Percentiles rank a stretch among this genome's conserved stretches.
These are phyloP conservation scores for Exocentrus adspersus DNA, from an alignment of 2,888 invertebrate species.

Conservation along the genomic window DNA sequence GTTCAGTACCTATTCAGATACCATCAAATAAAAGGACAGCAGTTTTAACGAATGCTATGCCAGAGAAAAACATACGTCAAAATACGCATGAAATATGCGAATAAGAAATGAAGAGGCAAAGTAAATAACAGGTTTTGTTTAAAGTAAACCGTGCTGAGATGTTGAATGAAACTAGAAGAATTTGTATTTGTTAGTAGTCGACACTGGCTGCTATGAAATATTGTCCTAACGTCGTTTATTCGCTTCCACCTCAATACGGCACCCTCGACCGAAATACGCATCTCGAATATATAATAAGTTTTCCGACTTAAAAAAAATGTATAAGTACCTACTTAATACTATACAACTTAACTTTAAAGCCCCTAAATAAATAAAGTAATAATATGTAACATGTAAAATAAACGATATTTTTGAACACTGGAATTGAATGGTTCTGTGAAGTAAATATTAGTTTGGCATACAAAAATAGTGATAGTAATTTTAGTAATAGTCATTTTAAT, in stretches of 20 bases:
- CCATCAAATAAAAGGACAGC: constrained; percentile 1
- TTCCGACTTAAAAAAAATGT: constrained; percentile 40
- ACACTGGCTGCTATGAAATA: constrained; percentile 53
- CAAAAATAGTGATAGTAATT: too few species aligned
- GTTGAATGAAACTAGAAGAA: constrained; percentile 44
- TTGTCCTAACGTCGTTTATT: constrained; percentile 53
- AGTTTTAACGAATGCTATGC: constrained; percentile 32
- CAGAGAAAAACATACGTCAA: constrained; percentile 35
- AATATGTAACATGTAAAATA: background rate
- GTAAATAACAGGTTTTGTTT: constrained; percentile 44
- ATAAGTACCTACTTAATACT: constrained; percentile 25
- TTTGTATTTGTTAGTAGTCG: constrained; percentile 55
- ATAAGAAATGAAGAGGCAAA: constrained; percentile 42
- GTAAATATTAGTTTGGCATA: too few species aligned
- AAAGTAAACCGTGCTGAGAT: constrained; percentile 42
- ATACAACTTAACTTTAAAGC: too few species aligned
- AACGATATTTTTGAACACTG: background rate
- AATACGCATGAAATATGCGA: constrained; percentile 33
- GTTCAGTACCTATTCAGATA: background rate
- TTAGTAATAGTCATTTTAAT: too few species aligned
- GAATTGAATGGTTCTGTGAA: too few species aligned
- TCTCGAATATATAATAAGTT: constrained; percentile 45
- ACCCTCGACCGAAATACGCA: constrained; percentile 48
- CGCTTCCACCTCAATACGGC: constrained; percentile 53
- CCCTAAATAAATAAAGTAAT: background rate